Percentiles rank a stretch among this genome's conserved stretches.
phyloP scores from a whole-genome alignment of 2,888 invertebrate genomes.

The Drosophila cognata region DNA sequence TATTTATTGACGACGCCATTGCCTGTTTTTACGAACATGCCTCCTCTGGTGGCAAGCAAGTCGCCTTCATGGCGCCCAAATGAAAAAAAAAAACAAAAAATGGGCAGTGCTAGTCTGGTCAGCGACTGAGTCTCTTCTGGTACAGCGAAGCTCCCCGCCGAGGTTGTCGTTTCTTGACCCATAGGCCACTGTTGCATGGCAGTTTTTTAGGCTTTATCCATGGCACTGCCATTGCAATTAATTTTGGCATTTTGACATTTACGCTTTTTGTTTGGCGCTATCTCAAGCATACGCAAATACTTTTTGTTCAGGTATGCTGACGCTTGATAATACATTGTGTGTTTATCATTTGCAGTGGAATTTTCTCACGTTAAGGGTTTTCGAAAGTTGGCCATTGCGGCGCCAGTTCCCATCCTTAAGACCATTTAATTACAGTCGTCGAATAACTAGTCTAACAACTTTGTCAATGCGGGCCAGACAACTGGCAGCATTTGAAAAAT shows the following conservation, averaged over 20 bases:
- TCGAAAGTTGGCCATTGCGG: constrained; percentile 40
- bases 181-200: constrained; percentile 56
- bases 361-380: constrained; percentile 76
- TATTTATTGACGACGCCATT: constrained; percentile 21
- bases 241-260: constrained; percentile 81
- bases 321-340: constrained; percentile 69
- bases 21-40: constrained; percentile 10
- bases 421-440: constrained; percentile 66
- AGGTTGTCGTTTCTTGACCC: constrained; percentile 56
- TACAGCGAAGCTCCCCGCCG: constrained; percentile 2
- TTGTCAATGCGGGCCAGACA: constrained; percentile 18
- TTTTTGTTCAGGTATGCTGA: constrained; percentile 72
- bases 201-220: constrained; percentile 63
- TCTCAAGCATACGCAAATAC: constrained; percentile 76
- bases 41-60: constrained; percentile 30
- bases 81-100: constrained; percentile 50
- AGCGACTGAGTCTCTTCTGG: constrained; percentile 42
- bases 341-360: constrained; percentile 71
- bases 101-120: constrained; percentile 60
- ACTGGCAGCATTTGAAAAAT: constrained; percentile 69
- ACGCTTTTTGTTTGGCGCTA: constrained; percentile 71
- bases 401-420: constrained; percentile 41
- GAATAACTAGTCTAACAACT: constrained; percentile 60
- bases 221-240: constrained; percentile 79
- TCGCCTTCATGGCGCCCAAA: constrained; percentile 54